Conservation (phyloP, 2,113 vertebrate genomes). For the Cardinalis cardinalis region DNA sequence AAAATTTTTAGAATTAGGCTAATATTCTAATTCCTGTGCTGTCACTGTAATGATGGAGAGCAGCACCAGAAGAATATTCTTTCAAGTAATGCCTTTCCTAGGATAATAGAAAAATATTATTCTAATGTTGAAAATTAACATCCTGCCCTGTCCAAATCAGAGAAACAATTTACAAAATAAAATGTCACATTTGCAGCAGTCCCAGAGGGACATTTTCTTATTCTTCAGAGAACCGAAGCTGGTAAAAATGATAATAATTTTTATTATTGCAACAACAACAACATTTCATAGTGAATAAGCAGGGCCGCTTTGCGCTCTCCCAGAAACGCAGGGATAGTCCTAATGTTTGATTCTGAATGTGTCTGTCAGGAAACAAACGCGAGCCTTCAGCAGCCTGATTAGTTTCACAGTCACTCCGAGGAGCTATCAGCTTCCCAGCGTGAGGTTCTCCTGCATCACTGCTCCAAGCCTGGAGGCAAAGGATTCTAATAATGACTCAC, state of each 20-base stretch:
- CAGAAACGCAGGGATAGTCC: neutral
- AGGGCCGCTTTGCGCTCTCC: neutral
- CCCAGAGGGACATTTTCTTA: neutral
- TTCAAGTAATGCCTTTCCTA: neutral
- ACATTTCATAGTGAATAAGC: conserved; percentile 5
- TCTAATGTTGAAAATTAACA: neutral
- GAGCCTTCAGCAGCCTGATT: conserved; percentile 69
- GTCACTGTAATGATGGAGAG: neutral
- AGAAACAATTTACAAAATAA: neutral
- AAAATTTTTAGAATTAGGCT: neutral
- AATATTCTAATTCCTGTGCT: neutral
- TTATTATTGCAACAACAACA: neutral
- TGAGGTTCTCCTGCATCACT: conserved; percentile 68
- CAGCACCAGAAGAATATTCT: neutral
- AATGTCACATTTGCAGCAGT: neutral
- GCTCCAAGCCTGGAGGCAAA: conserved; percentile 69
- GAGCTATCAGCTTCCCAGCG: conserved; percentile 72
- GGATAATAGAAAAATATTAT: neutral
- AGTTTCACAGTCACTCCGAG: conserved; percentile 55
- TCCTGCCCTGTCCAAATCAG: neutral
- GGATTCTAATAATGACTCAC: conserved; percentile 72
- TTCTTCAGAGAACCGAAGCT: neutral
- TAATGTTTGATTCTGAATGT: conserved; percentile 51
- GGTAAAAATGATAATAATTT: conserved; percentile 24
- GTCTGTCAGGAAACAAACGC: conserved; percentile 64